Conservation (phyloP, 2,113 vertebrate genomes). For the Burhinus oedicnemus region DNA sequence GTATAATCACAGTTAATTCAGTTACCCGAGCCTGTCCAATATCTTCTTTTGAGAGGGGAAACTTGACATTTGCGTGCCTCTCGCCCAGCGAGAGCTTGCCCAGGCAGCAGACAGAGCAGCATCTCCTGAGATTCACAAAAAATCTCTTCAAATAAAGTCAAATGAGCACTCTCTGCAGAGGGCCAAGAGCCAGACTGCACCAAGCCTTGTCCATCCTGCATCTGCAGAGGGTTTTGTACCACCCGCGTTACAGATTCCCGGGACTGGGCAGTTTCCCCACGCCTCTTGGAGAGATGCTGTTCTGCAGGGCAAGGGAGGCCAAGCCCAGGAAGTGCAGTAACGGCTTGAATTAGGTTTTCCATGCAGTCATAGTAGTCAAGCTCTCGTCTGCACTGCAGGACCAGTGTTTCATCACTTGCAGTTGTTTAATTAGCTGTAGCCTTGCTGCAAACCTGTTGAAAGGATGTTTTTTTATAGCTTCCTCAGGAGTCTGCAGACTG, state of each 20-base stretch:
- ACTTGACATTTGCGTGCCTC: background rate
- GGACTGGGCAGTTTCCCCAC: background rate
- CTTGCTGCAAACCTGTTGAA: slow-evolving; percentile 47
- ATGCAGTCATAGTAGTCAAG: background rate
- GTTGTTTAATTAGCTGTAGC: slow-evolving; percentile 54
- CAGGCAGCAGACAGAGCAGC: background rate
- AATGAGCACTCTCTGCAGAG: background rate
- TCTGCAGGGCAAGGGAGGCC: background rate
- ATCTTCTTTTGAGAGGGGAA: background rate
- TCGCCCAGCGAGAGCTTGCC: background rate
- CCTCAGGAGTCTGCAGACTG: slow-evolving; percentile 4
- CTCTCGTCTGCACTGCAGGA: slow-evolving; percentile 34
- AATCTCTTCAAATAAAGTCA: background rate
- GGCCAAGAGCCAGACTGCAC: background rate
- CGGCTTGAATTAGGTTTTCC: background rate
- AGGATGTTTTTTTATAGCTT: slow-evolving; percentile 36
- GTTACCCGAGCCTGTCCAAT: background rate
- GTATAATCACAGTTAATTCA: background rate
- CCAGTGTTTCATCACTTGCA: slow-evolving; percentile 1
- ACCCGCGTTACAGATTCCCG: background rate
- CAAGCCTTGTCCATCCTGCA: background rate
- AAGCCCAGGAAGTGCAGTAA: background rate
- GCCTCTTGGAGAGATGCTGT: background rate
- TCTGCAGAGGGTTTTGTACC: background rate
- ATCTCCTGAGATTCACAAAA: background rate